phyloP scores from a whole-genome alignment of 2,888 invertebrate species.

The Lepetodrilus schrolli region DNA sequence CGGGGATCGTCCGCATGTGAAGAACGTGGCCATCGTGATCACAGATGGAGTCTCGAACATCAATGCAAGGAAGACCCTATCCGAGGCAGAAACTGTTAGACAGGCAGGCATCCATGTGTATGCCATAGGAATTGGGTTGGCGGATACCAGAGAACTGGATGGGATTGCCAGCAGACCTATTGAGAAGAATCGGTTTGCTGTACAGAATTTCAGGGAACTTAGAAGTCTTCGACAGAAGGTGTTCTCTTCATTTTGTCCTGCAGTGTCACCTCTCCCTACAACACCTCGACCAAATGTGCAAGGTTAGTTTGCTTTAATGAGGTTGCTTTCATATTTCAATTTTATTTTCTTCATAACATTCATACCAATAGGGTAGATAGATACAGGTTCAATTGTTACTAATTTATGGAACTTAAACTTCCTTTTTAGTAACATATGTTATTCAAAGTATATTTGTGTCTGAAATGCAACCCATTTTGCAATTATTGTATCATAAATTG shows the following conservation, averaged over 20 bases:
- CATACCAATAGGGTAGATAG: too few species aligned
- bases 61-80: conserved; percentile 45
- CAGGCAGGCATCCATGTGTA: conserved; percentile 52
- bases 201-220: conserved; percentile 49
- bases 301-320: too few species aligned
- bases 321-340: too few species aligned
- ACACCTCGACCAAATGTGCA: background rate
- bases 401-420: too few species aligned
- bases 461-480: too few species aligned
- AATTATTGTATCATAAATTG: too few species aligned
- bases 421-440: too few species aligned
- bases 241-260: conserved; percentile 44
- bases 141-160: conserved; percentile 58
- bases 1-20: conserved; percentile 47
- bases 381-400: too few species aligned
- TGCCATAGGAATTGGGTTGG: conserved; percentile 60
- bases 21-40: conserved; percentile 51
- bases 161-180: conserved; percentile 57
- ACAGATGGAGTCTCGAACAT: conserved; percentile 61
- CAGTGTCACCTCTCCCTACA: conserved; percentile 3
- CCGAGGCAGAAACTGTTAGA: conserved; percentile 44
- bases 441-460: too few species aligned
- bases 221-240: conserved; percentile 39
- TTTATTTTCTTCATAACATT: too few species aligned
- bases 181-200: conserved; percentile 48